These are phyloP conservation scores for Epistrophella euchroma DNA, from an alignment of 2,888 invertebrate genomes.

Conservation along the genomic window DNA sequence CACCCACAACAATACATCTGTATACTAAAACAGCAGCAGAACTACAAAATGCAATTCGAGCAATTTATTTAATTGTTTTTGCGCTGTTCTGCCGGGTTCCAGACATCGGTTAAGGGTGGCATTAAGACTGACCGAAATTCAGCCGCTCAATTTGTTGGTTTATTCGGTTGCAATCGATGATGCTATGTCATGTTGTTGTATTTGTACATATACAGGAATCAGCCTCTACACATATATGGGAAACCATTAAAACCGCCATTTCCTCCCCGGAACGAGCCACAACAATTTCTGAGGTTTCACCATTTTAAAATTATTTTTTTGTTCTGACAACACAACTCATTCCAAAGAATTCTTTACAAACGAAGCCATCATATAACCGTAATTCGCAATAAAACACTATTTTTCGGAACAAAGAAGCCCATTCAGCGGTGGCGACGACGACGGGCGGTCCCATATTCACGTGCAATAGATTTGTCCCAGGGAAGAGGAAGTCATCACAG, in stretches of 20 bases:
- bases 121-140: slow-evolving; percentile 71
- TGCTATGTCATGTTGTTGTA: slow-evolving; percentile 30
- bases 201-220: neutral
- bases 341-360: slow-evolving; percentile 30
- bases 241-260: slow-evolving; percentile 51
- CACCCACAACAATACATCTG: slow-evolving; percentile 20
- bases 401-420: slow-evolving; percentile 26
- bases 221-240: slow-evolving; percentile 24
- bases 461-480: slow-evolving; percentile 36
- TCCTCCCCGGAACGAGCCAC: slow-evolving; percentile 61
- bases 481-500: slow-evolving; percentile 9
- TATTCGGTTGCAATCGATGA: slow-evolving; percentile 55
- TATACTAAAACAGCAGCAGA: neutral
- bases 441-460: neutral
- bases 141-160: slow-evolving; percentile 71
- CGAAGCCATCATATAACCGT: slow-evolving; percentile 48
- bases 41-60: slow-evolving; percentile 6
- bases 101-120: slow-evolving; percentile 56
- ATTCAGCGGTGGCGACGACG: neutral
- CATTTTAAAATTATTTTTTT: slow-evolving; percentile 56
- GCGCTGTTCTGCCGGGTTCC: too few relatives aligned
- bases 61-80: slow-evolving; percentile 27
- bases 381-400: slow-evolving; percentile 43
- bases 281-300: slow-evolving; percentile 61
- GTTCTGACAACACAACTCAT: slow-evolving; percentile 7